Percentiles rank a stretch among this genome's conserved stretches.
Evolutionary conservation across 2,888 invertebrate species (phyloP).

Genomic region (Microctonus aethiopoides): DNA sequence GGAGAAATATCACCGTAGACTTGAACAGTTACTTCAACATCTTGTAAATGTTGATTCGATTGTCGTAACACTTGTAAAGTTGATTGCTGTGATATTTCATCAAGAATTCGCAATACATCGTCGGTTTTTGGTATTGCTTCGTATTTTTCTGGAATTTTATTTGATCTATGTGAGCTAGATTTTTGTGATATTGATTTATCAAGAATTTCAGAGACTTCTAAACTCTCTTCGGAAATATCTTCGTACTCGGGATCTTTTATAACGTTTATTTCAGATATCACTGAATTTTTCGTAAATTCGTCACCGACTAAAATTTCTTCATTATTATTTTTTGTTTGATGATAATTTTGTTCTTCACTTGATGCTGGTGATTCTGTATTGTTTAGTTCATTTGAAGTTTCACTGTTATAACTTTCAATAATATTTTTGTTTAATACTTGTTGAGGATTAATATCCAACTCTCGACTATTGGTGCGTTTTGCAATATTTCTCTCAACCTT

Average conservation of each 20-base stretch:
- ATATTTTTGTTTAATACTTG: neutral
- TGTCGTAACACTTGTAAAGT: neutral
- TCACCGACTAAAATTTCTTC: neutral
- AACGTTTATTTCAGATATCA: conserved; percentile 10
- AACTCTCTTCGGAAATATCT: conserved; percentile 64
- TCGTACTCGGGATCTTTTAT: conserved; percentile 60
- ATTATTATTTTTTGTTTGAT: neutral
- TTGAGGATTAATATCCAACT: neutral
- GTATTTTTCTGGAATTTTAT: conserved; percentile 53
- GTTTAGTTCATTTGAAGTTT: conserved; percentile 3
- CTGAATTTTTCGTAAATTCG: conserved; percentile 13
- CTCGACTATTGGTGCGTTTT: conserved; percentile 29
- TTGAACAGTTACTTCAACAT: conserved; percentile 37
- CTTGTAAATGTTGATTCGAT: conserved; percentile 30
- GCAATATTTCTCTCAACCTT: conserved; percentile 43
- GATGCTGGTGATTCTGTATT: neutral
- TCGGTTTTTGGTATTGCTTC: conserved; percentile 55
- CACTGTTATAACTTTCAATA: neutral
- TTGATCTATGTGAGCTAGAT: conserved; percentile 44
- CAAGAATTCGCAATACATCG: conserved; percentile 56
- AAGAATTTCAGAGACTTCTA: conserved; percentile 63
- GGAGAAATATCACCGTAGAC: conserved; percentile 39
- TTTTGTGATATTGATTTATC: conserved; percentile 53
- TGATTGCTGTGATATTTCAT: conserved; percentile 55
- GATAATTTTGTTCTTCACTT: neutral